Evolutionary conservation across 2,113 vertebrate genomes (phyloP), one percentile per base, ranked within the genome.

Genomic region (Nesoenas mayeri): DNA sequence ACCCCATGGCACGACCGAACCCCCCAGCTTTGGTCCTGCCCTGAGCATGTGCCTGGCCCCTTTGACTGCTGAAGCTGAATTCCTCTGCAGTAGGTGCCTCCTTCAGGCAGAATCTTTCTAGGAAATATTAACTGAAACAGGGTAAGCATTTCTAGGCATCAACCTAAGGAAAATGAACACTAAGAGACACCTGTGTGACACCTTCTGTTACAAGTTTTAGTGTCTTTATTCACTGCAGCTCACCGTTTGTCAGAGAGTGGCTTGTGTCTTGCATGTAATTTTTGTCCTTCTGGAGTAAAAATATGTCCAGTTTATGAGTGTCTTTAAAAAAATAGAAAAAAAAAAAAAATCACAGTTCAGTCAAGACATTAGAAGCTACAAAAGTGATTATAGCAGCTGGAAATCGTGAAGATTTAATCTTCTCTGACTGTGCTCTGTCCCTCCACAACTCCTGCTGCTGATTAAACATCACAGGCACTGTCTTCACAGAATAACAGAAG

Each of bases 401-500:
- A 75, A 95, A 71, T 34, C 8, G 7, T 71, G 44, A 89, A 95
- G 89, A 96, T 86, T 84, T 91, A 92, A 85, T 91, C 69, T 87
- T 51, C 65, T 74, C 58, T 86, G 60, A 78, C 47, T 70, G 48
- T 56, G 47, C 26, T 81, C 83, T 84, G 53, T 89, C 72, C 32
- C 42, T 91, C 5, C 38, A 38, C 19, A 87, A 31, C 25, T 73
- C 80, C 57, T 2, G 1, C 61, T 80, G 75, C 13, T 78, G 61
- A 84, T 93, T 38, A 96, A 51, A 87, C 53, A 91, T 71, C 65
- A 64, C 47, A 95, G 64, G 48, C 53, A 89, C 11, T 26, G 57
- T 53, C 22, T 42, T 62, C 3, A 2, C 54, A 83, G 36, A 88
- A 25, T 26, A 91, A 69, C 8, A 85, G 65, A 62, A 80, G 48